Evolutionary conservation across 2,113 vertebrate species (phyloP).

Genomic region (Kryptolebias marmoratus): DNA sequence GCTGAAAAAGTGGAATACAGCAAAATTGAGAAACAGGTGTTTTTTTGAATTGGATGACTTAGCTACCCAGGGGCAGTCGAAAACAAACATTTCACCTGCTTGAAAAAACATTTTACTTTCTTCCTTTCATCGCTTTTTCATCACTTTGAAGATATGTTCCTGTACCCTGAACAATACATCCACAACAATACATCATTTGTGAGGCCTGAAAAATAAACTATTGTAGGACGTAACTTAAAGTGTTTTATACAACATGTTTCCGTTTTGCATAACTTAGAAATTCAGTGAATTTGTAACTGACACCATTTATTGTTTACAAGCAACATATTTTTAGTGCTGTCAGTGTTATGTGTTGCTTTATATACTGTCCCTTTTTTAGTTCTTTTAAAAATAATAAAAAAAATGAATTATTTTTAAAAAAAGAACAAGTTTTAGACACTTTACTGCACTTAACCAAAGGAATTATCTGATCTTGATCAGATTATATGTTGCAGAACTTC

Average conservation of each 20-base stretch:
- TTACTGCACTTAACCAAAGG: neutral
- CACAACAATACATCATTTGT: neutral
- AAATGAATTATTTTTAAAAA: neutral
- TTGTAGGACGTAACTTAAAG: neutral
- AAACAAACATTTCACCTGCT: conserved; percentile 15
- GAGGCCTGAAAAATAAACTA: conserved; percentile 6
- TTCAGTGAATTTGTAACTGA: neutral
- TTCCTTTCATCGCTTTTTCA: conserved; percentile 16
- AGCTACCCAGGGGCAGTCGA: conserved; percentile 29
- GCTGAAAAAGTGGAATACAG: conserved; percentile 29
- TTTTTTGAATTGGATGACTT: conserved; percentile 31
- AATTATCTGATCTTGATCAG: neutral
- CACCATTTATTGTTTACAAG: neutral
- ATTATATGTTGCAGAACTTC: neutral
- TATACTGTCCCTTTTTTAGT: too few relatives aligned
- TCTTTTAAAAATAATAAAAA: too few relatives aligned
- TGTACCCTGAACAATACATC: conserved; percentile 4
- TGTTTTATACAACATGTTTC: conserved; percentile 9
- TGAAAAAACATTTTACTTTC: neutral
- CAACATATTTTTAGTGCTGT: neutral
- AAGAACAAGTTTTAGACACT: neutral
- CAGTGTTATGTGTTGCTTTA: too few relatives aligned
- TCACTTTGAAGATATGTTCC: conserved; percentile 19
- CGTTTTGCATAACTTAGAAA: neutral
- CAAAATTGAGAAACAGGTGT: conserved; percentile 37